Evolutionary conservation across 1,140 invertebrate species (phyloP).

Genomic region (Palaemon carinicauda): DNA sequence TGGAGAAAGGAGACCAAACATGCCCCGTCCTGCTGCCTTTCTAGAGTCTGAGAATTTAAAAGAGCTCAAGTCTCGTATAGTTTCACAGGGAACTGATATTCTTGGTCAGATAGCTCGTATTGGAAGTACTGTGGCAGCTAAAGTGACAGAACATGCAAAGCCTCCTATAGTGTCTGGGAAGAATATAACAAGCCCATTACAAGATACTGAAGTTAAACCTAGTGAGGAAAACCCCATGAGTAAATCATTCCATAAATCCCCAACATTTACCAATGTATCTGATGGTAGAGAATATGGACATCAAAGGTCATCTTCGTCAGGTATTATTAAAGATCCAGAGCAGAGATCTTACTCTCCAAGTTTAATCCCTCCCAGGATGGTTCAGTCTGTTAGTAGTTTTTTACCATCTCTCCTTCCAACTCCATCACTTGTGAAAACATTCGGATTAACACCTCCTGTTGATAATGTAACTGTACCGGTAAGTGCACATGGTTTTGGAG

Average conservation of each 20-base stretch:
- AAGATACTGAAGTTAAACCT: not conserved
- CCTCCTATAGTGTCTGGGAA: slow-evolving; percentile 3
- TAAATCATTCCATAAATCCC: not conserved
- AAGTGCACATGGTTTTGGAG: not conserved
- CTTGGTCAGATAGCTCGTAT: slow-evolving; percentile 33
- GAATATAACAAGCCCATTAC: not conserved
- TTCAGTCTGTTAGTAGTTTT: slow-evolving; percentile 27
- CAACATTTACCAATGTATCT: too few species aligned
- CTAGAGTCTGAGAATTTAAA: slow-evolving; percentile 5
- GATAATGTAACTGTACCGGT: not conserved
- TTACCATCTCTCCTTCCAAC: not conserved
- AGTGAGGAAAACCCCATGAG: not conserved
- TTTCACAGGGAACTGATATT: not conserved
- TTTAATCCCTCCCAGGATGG: slow-evolving; percentile 12
- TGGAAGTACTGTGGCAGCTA: slow-evolving; percentile 26
- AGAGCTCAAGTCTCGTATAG: slow-evolving; percentile 11
- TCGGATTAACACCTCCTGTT: slow-evolving; percentile 20
- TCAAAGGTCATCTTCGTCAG: slow-evolving; percentile 24
- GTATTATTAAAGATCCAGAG: not conserved
- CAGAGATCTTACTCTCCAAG: not conserved
- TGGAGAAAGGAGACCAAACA: not conserved
- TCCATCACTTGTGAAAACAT: not conserved
- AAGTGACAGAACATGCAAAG: slow-evolving; percentile 26
- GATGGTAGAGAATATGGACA: not conserved
- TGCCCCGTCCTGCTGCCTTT: not conserved